Evolutionary conservation across 2,888 invertebrate species (phyloP), one percentile per base, ranked within the genome.

Genomic region (Dryadula phaetusa): DNA sequence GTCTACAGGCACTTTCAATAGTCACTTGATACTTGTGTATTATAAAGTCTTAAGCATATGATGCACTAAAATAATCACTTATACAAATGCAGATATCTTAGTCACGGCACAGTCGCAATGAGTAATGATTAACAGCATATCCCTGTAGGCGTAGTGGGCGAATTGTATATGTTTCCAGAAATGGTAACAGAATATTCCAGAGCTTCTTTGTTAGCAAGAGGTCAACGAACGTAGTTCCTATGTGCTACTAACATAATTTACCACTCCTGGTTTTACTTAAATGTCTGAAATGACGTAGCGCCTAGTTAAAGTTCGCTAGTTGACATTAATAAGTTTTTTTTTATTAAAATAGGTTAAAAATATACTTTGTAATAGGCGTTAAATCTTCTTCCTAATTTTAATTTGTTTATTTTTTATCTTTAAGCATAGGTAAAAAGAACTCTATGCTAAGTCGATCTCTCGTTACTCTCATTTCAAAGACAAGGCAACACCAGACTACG

Each of bases 71-170:
- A 62, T 64, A 62, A 62, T 67, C 53, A 44, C 52, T 61, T 69
- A 69, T 66, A 68, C 60, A 67, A 73, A 70, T 64, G 62, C 52
- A 65, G 65, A 54, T 70, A 71, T 70, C 76, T 84, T 84, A 84
- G 81, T 82, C 80, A 83, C 60, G 67, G 75, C 75, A 77, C 79
- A 82, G 79, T 81, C 78, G 81, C 72, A 70, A 70, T 73, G 76
- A 80, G 81, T 82, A 82, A 79, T 82, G 85, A 87, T 85, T 86
- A 84, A 86, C 82, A 82, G 81, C 79, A 81, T 82, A 83, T 81
- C 83, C 77, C 79, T 75, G 88, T 84, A 82, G 86, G 85, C 83
- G 84, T 82, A 77, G 75, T 75, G 75, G 78, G 78, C 76, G 77
- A 81, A 80, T 80, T 79, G 79, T 80, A 80, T 82, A 77, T 76